Evolutionary conservation across 2,113 vertebrate genomes (phyloP), one percentile per base, ranked within the genome.

Genomic region (Cygnus atratus): DNA sequence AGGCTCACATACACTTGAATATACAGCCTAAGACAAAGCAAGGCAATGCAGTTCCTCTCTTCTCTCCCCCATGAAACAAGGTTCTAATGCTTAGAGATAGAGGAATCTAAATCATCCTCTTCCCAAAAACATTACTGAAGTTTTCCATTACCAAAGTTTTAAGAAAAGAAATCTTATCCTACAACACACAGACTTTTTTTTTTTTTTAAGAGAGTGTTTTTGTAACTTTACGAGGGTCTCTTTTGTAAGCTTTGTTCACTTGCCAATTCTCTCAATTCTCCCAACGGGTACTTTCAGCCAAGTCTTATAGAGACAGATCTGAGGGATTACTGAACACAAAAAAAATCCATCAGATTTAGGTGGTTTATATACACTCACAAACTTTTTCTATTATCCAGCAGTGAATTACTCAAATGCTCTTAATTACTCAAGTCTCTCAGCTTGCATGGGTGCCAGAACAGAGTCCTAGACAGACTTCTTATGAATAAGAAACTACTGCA

Each of bases 1-100:
- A 54, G 57, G 33, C 20, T 87, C 25, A 8, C 2, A 2, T 26
- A 28, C 13, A 20, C 13, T 19, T 0, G 0, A 74, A 87, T 16
- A 39, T 16, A 71, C 10, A 78, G 29, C 0, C 0, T 16, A 70
- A 61, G 37, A 81, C 12, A 78, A 11, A 84, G 6, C 26, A 9
- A 71, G 39, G 8, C 17, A 75, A 50, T 26, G 54, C 28, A 55
- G 14, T 11, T 79, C 7, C 22, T 72, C 79, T 65, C n/a, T 48
- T 26, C 20, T 78, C 11, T 28, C 9, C 46, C 68, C 54, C 14
- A 78, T 25, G 50, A 85, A 90, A 35, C 5, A 71, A 88, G 5
- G 43, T 17, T 48, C 63, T 50, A 33, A 6, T 39, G 35, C 57
- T 78, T 65, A 74, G 14, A 84, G 31, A 35, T 20, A 63, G 4